Evolutionary conservation across 2,888 invertebrate genomes (phyloP), one percentile per base, ranked within the genome.

Genomic region (Poecilus cupreus): DNA sequence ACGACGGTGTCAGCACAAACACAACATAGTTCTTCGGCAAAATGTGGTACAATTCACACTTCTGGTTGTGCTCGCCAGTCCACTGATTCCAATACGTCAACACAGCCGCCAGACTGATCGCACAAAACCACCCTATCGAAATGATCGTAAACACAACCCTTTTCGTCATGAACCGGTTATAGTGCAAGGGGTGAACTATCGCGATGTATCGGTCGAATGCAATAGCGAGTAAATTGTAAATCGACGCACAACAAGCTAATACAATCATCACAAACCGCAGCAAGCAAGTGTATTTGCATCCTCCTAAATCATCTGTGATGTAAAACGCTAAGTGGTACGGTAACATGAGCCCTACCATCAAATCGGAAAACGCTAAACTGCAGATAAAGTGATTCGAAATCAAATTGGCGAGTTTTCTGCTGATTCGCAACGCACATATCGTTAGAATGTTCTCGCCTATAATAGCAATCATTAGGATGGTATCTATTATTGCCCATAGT

Each of bases 1-100:
- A 94, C 88, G 94, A 92, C 0, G 96, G 96, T 57, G 93, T 93
- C 83, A 95, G 89, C 20, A 93, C 87, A 78, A 87, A 89, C 72
- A 87, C 88, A 51, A 89, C 86, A 83, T 89, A 90, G 79, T 86
- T 85, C n/a, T 85, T 84, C 3, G 90, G 88, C 43, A 93, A 86
- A 82, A 95, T 92, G 87, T 93, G 91, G 84, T 94, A 93, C 88
- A 95, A 92, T 87, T 95, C 94, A 87, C 95, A 95, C 49, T 90
- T 88, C 4, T 85, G 82, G 5, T 85, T 57, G n/a, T 70, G 86
- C 0, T 49, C 37, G 6, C 37, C 37, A 11, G 20, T 85, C 93
- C 94, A 96, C 84, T 93, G 92, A 88, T 96, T 96, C 95, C 95
- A 96, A 88, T 94, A 94, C 83, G 94, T 90, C 0, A 95, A 94